phyloP scores from a whole-genome alignment of 2,113 vertebrate species.

The Vimba vimba region DNA sequence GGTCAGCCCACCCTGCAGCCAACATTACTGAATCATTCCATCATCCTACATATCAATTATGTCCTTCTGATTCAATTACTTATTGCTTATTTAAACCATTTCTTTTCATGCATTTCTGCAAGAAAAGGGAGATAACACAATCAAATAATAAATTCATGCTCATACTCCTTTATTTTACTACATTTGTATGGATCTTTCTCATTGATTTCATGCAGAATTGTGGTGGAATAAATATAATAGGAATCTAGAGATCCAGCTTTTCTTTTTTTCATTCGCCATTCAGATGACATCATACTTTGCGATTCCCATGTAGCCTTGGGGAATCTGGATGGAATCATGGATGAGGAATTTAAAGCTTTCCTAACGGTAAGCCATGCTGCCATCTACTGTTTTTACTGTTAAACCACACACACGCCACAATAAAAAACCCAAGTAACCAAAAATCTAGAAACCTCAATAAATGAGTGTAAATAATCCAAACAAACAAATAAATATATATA shows the following conservation, averaged over 20 bases:
- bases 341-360: neutral
- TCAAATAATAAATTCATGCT: neutral
- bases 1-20: neutral
- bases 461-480: neutral
- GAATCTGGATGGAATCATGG: conserved; percentile 7
- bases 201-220: conserved; percentile 3
- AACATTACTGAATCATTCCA: conserved; percentile 15
- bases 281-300: conserved; percentile 56
- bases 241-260: conserved; percentile 4
- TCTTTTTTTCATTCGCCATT: conserved; percentile 17
- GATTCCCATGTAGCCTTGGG: conserved; percentile 27
- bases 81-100: neutral
- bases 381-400: conserved; percentile 43
- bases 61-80: neutral
- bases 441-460: neutral
- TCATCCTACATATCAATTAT: neutral
- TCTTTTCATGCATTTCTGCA: neutral
- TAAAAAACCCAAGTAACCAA: neutral
- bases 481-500: neutral
- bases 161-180: neutral
- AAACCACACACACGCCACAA: neutral
- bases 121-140: neutral
- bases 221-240: neutral
- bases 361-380: conserved; percentile 35
- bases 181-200: neutral